Conservation (phyloP, 2,797 vertebrate genomes). For the Parauchenoglanis punctatus region DNA sequence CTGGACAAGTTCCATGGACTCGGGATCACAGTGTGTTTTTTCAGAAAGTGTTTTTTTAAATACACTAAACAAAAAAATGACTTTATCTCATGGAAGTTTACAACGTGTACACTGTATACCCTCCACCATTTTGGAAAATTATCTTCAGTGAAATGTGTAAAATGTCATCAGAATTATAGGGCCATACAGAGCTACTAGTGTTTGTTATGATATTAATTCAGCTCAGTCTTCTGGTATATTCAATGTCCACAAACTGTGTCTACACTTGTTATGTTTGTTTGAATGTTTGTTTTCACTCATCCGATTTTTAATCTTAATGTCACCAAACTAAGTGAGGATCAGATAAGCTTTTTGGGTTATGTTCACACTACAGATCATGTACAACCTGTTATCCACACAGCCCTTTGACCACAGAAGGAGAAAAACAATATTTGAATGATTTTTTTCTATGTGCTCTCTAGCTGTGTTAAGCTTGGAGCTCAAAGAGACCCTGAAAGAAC, state of each 20-base stretch:
- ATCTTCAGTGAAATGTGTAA: background rate
- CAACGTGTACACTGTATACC: background rate
- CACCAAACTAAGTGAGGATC: background rate
- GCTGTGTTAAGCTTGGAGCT: background rate
- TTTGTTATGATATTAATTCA: background rate
- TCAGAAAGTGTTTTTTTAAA: background rate
- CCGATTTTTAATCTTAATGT: background rate
- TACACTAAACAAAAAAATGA: background rate
- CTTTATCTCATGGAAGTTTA: background rate
- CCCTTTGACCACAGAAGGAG: background rate
- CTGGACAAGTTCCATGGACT: background rate
- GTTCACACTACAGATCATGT: background rate
- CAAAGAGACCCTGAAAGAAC: background rate
- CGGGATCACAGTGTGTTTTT: background rate
- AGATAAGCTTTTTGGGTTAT: background rate
- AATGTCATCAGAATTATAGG: background rate
- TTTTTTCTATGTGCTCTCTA: background rate
- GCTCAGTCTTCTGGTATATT: background rate
- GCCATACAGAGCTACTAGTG: background rate
- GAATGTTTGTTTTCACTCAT: background rate
- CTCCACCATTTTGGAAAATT: background rate
- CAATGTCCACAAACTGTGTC: background rate
- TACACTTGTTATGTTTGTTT: background rate
- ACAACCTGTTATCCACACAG: background rate
- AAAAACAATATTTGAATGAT: background rate